Evolutionary conservation across 1,140 invertebrate genomes (phyloP), one percentile per base, ranked within the genome.

Genomic region (Listronotus oregonensis): DNA sequence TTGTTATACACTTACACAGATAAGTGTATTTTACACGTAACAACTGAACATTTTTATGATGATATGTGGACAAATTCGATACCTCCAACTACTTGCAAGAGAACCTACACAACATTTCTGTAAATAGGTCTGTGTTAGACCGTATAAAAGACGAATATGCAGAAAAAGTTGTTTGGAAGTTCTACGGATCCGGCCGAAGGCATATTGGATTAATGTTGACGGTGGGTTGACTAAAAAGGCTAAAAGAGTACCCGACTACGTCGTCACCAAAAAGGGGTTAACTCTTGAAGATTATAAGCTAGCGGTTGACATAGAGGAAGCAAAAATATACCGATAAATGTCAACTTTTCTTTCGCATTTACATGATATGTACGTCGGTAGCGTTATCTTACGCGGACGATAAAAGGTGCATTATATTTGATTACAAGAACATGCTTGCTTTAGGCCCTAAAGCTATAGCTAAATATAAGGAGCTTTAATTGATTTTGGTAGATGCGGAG

Each of bases 1-100:
- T 50, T 34, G 52, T 66, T 72, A 27, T 73, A 73, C 39, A 74
- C 67, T 0, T 70, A 76, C 58, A 75, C 73, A 8, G 73, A 76
- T 57, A 52, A 37, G 32, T 62, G n/a, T 71, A 73, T 71, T 52
- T 60, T 67, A 31, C 11, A 67, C 10, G 54, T 75, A 42, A 39
- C 51, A 18, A 68, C 63, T 32, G 43, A 60, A 17, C 68, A 58
- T n/a, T 55, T 66, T 15, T 73, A 70, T 51, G 52, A 66, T 37
- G 60, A 66, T 55, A 71, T 73, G 11, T 66, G 17, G 14, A 64
- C 32, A 34, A 55, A n/a, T 75, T 73, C 64, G 71, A 74, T 62
- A 75, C 72, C 6, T 71, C 70, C 11, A 70, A 74, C 63, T 73
- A 70, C 66, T 6, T 15, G 32, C 8, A 14, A 27, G 43, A 68